A percentile compares a stretch with the other conserved stretches of the same genome.
Conservation (phyloP, 2,113 vertebrate species). For the Chamaea fasciata region DNA sequence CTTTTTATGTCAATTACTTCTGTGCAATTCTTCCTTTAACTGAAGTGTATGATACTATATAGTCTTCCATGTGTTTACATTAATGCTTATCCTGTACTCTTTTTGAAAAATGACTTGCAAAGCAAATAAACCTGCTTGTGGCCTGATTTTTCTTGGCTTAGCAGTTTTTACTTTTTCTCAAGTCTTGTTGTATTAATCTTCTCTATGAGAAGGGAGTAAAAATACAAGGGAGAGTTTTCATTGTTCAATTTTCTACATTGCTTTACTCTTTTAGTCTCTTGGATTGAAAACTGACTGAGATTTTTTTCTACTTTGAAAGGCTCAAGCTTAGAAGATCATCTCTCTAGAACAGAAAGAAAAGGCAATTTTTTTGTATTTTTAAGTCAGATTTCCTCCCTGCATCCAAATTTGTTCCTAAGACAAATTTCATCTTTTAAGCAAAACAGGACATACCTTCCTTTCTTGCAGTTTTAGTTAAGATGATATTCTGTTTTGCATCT, state of each 20-base stretch:
- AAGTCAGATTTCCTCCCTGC: neutral
- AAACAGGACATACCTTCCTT: neutral
- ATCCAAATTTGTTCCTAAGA: neutral
- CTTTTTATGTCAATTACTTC: neutral
- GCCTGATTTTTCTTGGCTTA: slow-evolving; percentile 6
- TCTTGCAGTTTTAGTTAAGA: neutral
- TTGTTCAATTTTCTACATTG: neutral
- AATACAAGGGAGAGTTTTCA: neutral
- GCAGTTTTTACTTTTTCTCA: neutral
- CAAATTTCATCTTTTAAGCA: neutral
- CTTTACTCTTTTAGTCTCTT: neutral
- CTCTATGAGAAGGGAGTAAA: neutral
- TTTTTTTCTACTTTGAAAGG: neutral
- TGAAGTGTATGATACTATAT: neutral
- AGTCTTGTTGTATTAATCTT: slow-evolving; percentile 2
- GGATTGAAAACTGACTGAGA: neutral
- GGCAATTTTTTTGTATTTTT: neutral
- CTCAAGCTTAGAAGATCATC: neutral
- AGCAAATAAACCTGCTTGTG: slow-evolving; percentile 23
- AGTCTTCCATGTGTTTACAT: neutral
- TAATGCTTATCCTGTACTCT: neutral
- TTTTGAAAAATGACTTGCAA: slow-evolving; percentile 36
- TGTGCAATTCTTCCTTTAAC: neutral
- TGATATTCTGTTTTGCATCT: neutral
- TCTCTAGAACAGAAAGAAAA: neutral